Percentiles rank a stretch among this genome's conserved stretches.
These are phyloP conservation scores for Megalopta genalis DNA, from an alignment of 1,140 invertebrate species.

Conservation along the genomic window DNA sequence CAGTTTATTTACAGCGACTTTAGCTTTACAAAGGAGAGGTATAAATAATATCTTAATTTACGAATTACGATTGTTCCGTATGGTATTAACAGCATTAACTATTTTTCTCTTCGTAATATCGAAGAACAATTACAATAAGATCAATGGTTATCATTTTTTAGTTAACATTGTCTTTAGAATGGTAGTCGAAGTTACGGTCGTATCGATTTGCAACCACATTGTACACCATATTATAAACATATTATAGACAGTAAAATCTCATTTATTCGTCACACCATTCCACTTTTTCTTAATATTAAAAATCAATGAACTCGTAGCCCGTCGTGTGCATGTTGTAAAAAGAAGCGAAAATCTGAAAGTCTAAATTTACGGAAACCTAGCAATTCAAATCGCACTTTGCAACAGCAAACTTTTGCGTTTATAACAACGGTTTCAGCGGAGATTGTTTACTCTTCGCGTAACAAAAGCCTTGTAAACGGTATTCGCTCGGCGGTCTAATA, in stretches of 20 bases:
- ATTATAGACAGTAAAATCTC: no score
- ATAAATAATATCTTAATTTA: background rate
- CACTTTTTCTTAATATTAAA: background rate
- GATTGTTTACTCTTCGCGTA: background rate
- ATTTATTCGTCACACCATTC: no score
- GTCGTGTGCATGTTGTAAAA: background rate
- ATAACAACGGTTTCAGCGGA: no score
- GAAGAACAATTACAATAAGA: background rate
- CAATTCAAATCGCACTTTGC: no score
- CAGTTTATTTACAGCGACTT: conserved; percentile 27
- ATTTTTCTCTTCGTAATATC: background rate
- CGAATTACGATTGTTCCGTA: background rate
- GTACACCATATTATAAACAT: background rate
- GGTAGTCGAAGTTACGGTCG: background rate
- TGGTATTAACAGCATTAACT: background rate
- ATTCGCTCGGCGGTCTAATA: background rate
- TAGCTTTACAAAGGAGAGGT: conserved; percentile 4
- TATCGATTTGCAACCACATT: background rate
- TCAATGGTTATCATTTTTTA: no score
- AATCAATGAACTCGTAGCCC: background rate
- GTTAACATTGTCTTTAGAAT: background rate
- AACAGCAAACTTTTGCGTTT: no score
- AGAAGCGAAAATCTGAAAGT: no score
- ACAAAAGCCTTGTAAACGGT: background rate
- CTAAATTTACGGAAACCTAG: no score